phyloP scores from a whole-genome alignment of 2,797 vertebrate genomes.

The Cryptoblepharus egeriae region DNA sequence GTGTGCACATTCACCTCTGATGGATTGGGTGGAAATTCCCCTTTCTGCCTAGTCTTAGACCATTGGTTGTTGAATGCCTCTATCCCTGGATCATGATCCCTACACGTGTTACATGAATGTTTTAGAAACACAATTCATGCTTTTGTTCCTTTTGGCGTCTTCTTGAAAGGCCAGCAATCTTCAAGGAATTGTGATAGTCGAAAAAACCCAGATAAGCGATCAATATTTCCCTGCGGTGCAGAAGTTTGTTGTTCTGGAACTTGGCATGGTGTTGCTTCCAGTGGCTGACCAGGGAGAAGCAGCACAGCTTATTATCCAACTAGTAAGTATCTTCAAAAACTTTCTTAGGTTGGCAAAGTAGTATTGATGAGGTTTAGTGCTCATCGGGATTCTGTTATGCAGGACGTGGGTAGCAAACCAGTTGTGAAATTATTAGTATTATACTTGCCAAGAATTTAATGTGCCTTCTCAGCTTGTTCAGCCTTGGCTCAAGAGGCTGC shows the following conservation, averaged over 20 bases:
- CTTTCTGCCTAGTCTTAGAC: background rate
- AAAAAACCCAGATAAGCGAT: constrained; percentile 84
- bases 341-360: background rate
- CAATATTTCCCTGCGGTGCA: constrained; percentile 88
- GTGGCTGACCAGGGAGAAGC: constrained; percentile 85
- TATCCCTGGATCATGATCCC: background rate
- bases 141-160: background rate
- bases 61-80: background rate
- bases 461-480: background rate
- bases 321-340: constrained; percentile 78
- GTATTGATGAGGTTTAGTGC: background rate
- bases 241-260: constrained; percentile 88
- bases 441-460: background rate
- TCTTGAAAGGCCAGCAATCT: constrained; percentile 79
- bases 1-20: background rate
- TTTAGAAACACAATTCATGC: background rate
- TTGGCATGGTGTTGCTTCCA: constrained; percentile 89
- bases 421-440: background rate
- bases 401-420: background rate
- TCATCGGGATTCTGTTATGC: background rate
- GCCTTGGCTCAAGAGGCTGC: background rate
- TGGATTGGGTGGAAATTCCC: background rate
- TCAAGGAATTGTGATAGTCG: constrained; percentile 84
- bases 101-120: background rate
- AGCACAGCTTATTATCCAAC: constrained; percentile 85